Conservation (phyloP, 2,113 vertebrate species). For the Noctilio leporinus region DNA sequence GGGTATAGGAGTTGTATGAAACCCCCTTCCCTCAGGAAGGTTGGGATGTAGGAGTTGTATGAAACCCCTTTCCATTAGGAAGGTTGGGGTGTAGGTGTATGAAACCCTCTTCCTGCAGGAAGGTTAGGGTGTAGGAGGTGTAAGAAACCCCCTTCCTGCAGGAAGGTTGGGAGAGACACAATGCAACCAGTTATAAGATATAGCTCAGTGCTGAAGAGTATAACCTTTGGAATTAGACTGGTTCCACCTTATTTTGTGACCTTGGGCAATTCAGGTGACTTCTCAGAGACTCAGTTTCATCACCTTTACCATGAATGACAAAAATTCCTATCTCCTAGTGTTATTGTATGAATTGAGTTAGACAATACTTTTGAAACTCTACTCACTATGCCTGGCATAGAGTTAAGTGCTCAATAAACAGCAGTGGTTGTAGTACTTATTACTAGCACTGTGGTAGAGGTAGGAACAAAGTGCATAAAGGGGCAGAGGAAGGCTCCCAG, state of each 20-base stretch:
- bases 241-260: background rate
- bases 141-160: too few species aligned
- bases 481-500: background rate
- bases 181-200: background rate
- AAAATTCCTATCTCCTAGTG: background rate
- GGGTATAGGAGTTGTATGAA: background rate
- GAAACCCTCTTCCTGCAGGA: too few species aligned
- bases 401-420: background rate
- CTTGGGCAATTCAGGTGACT: background rate
- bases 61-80: too few species aligned
- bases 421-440: background rate
- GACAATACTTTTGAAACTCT: background rate
- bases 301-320: background rate
- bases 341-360: background rate
- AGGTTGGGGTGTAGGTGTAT: too few species aligned
- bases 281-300: background rate
- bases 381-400: background rate
- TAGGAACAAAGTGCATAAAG: background rate
- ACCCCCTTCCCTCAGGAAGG: background rate
- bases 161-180: background rate
- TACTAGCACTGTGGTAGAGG: background rate
- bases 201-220: background rate
- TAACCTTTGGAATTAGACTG: background rate
- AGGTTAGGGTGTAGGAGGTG: too few species aligned
- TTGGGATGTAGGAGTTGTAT: too few species aligned